Base-by-base conservation (phyloP, 2,797 vertebrate genomes). In the Odontamblyopus rebecca region DNA sequence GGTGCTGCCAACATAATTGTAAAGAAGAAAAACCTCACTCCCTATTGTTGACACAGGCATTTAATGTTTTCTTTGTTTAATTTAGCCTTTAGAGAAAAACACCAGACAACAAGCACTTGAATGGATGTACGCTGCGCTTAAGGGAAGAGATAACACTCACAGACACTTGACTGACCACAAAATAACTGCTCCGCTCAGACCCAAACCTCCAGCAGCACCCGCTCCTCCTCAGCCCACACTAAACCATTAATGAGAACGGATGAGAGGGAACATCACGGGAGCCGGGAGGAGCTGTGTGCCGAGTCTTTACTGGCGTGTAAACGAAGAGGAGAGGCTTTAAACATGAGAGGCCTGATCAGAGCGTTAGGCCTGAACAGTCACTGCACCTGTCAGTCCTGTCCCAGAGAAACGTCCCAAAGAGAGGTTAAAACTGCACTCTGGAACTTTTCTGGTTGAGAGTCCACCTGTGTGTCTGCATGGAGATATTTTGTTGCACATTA, bases 281-380 rank as follows among this genome's bases (percentile, higher is more conserved):
- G 44, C 12, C 27, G 30, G 59, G 59, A 90, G 84, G 70, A 77
- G 81, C 57, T 18, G 26, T 29, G 57, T 26, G 57, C 18, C 13
- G 9, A 86, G 90, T 91, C 88, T 86, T 90, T 64, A 62, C 38
- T 38, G 9, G 30, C 38, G 32, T 35, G 61, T 59, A n/a, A 32
- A 61, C 59, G 7, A 30, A 32, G 4, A 32, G 29, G 29, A 61
- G 16, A 30, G 59, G 29, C 59, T 61, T 15, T 61, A 19, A 35
- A 61, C 30, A n/a, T 29, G 29, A 61, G 60, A 38, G 2, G 6
- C 7, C 19, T 8, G 53, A 57, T 26, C 54, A 57, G 23, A 26
- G 23, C 23, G 23, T 57, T 57, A 26, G 54, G 23, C 54, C 54
- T 26, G 54, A 57, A 26, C 54, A 27, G 54, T 56, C 54, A 27